Evolutionary conservation across 2,797 vertebrate genomes (phyloP), one percentile per base, ranked within the genome.

Genomic region (Sebastes cheni): DNA sequence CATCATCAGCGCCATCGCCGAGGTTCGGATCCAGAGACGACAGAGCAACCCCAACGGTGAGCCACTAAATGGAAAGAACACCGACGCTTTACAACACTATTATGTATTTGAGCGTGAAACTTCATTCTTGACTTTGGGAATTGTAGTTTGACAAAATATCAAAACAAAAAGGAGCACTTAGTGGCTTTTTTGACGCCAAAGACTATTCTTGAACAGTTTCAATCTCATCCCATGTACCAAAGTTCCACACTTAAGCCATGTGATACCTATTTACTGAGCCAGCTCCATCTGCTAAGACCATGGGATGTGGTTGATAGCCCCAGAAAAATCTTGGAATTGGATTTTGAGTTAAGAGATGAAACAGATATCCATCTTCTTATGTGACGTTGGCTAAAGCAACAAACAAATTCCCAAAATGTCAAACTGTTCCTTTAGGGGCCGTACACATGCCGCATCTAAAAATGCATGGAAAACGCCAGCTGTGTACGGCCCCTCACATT

Each of bases 21-120:
- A 97, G 90, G 97, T 98, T 20, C 88, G 97, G 27, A 92, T 98
- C 4, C 97, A 98, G 76, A 95, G 93, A 39, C 90, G 95, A 32
- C 95, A 93, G 80, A 85, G 93, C 65, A 10, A 61, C 56, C 20
- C 83, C 56, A 79, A 66, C 0, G 90, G 93, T 95, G 77, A 91
- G 86, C 5, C 6, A 1, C 20, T 2, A 3, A 36, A 1, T 1
- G 14, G 30, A 14, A 9, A 29, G 5, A 54, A 39, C 56, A 6
- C 2, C 18, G 6, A 8, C 16, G 22, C 11, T 50, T 36, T 6
- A 16, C 56, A 29, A 25, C 55, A 16, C 55, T 27, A 0, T 9
- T 9, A 14, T 18, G 56, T 27, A 39, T 16, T 29, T 59, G 56
- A 20, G 27, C 14, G 0, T 25, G 23, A 29, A 30, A 9, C 27